phyloP scores from a whole-genome alignment of 2,888 invertebrate genomes.

The Lochmaea crataegi region DNA sequence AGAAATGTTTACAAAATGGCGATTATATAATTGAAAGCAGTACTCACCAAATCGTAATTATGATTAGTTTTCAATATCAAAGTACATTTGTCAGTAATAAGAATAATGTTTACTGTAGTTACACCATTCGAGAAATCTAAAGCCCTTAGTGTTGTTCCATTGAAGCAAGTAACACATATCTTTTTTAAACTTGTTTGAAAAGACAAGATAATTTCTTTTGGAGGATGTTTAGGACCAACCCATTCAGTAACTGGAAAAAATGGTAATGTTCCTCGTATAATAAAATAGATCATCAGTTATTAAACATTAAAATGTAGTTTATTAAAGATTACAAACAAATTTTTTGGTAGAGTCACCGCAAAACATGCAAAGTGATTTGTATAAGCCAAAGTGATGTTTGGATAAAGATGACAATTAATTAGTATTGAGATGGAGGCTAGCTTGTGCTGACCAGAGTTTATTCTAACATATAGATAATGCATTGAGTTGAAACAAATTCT shows the following conservation, averaged over 20 bases:
- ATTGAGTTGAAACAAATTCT: no score
- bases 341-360: no score
- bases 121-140: constrained; percentile 60
- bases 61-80: constrained; percentile 64
- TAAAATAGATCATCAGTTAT: no score
- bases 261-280: not conserved
- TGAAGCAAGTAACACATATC: constrained; percentile 62
- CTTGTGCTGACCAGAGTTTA: no score
- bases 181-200: constrained; percentile 59
- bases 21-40: not conserved
- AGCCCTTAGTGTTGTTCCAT: constrained; percentile 63
- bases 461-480: no score
- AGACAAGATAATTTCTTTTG: constrained; percentile 62
- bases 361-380: no score
- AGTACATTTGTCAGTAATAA: constrained; percentile 61
- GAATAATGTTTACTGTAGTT: constrained; percentile 56
- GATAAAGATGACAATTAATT: no score
- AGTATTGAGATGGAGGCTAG: no score
- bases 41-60: constrained; percentile 68
- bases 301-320: no score
- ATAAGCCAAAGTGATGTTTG: no score
- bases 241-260: constrained; percentile 59
- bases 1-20: constrained; percentile 1
- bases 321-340: no score
- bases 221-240: constrained; percentile 59